Evolutionary conservation across 2,797 vertebrate genomes (phyloP).

Genomic region (Tragelaphus eurycerus): DNA sequence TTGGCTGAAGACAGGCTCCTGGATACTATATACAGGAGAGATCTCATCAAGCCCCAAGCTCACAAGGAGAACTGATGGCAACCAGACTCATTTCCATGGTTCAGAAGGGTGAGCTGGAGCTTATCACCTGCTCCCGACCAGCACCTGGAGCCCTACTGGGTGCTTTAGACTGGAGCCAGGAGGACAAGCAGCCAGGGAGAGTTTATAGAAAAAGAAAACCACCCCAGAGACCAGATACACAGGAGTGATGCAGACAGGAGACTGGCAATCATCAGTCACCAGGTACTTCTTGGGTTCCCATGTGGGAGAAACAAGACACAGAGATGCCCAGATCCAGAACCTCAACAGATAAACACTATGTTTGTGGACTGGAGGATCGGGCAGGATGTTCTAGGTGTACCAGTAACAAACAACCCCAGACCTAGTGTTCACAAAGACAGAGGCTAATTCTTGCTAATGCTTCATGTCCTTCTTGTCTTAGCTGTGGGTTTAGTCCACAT

Average conservation of each 20-base stretch:
- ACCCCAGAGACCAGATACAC: background rate
- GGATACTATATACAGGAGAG: background rate
- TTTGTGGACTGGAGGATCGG: background rate
- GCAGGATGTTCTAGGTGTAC: background rate
- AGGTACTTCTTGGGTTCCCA: no score
- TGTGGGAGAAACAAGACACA: background rate
- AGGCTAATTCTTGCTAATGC: background rate
- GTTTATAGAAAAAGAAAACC: background rate
- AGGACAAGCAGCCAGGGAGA: background rate
- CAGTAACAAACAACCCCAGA: background rate
- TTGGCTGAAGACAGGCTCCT: no score
- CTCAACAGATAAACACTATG: accelerated
- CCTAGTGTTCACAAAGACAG: background rate
- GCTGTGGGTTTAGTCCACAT: no score
- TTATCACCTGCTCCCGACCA: background rate
- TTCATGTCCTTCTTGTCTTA: no score
- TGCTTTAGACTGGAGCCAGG: background rate
- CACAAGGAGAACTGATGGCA: background rate
- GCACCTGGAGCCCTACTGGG: background rate
- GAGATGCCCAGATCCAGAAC: background rate
- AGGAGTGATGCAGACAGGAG: background rate
- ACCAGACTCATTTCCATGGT: background rate
- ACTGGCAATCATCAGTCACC: background rate
- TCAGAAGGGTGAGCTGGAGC: no score
- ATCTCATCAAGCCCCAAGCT: background rate